Conservation (phyloP, 2,113 vertebrate species). For the Chaenocephalus aceratus region DNA sequence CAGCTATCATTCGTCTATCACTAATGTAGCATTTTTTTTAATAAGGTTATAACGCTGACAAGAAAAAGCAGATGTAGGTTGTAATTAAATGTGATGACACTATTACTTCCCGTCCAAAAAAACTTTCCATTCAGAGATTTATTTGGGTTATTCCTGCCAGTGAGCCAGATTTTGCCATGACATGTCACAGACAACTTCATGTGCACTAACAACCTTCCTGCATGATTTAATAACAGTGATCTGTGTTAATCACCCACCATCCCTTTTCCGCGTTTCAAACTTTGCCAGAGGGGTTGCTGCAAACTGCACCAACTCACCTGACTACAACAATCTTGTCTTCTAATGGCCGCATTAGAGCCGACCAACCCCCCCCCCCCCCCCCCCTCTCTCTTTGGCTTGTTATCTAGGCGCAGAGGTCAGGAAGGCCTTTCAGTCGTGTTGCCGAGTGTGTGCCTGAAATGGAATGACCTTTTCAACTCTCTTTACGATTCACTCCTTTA, state of each 20-base stretch:
- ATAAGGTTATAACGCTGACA: slow-evolving; percentile 39
- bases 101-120: slow-evolving; percentile 54
- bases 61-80: slow-evolving; percentile 57
- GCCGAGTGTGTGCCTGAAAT: slow-evolving; percentile 89
- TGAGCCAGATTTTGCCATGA: slow-evolving; percentile 63
- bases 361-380: slow-evolving; percentile 72
- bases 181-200: slow-evolving; percentile 72
- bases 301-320: slow-evolving; percentile 94
- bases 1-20: slow-evolving; percentile 17
- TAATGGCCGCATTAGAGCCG: slow-evolving; percentile 89
- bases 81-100: slow-evolving; percentile 61
- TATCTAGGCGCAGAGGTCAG: slow-evolving; percentile 88
- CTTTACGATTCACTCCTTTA: slow-evolving; percentile 72
- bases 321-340: slow-evolving; percentile 84
- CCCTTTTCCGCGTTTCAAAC: slow-evolving; percentile 90
- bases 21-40: slow-evolving; percentile 29
- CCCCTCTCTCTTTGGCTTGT: slow-evolving; percentile 83
- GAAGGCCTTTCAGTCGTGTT: slow-evolving; percentile 89
- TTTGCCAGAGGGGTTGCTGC: slow-evolving; percentile 90
- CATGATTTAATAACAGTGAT: slow-evolving; percentile 88
- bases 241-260: slow-evolving; percentile 88
- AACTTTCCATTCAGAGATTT: slow-evolving; percentile 60
- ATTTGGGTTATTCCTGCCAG: slow-evolving; percentile 54
- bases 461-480: slow-evolving; percentile 93
- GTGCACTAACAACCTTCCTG: slow-evolving; percentile 87